These are phyloP conservation scores for Lepus oiostolus DNA, from an alignment of 2,797 vertebrate genomes.

Conservation along the genomic window DNA sequence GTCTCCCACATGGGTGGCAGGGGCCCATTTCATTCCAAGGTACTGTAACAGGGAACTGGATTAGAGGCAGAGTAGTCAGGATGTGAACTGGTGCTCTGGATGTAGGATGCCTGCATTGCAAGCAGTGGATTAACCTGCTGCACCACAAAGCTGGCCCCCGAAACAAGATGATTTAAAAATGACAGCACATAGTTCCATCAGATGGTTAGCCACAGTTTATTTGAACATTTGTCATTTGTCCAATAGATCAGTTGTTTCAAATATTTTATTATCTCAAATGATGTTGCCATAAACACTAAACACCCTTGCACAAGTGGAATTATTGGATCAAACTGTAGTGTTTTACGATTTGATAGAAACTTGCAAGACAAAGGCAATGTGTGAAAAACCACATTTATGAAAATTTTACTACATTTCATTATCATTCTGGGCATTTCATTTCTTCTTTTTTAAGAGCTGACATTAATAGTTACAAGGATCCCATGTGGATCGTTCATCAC, in stretches of 20 bases:
- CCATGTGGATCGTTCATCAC: neutral
- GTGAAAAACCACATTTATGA: slow-evolving; percentile 30
- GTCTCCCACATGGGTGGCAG: too few species aligned
- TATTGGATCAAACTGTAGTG: neutral
- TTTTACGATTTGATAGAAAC: neutral
- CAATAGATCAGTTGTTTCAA: neutral
- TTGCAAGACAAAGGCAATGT: slow-evolving; percentile 20
- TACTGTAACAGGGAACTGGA: too few species aligned
- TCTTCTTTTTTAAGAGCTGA: slow-evolving; percentile 35
- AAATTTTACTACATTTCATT: neutral
- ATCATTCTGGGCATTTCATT: slow-evolving; percentile 19
- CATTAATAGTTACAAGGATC: neutral
- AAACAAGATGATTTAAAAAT: neutral
- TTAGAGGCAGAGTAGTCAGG: too few species aligned
- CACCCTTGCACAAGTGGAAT: neutral
- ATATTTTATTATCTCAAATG: slow-evolving; percentile 37
- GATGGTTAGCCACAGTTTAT: neutral
- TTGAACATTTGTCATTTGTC: slow-evolving; percentile 45
- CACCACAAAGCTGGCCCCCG: too few species aligned
- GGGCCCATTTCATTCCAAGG: too few species aligned
- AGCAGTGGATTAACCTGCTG: too few species aligned
- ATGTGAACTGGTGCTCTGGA: too few species aligned
- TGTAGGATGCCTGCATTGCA: too few species aligned
- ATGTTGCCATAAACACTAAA: neutral
- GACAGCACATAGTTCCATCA: neutral